phyloP scores from a whole-genome alignment of 2,113 vertebrate genomes.

The Sinocyclocheilus anshuiensis region DNA sequence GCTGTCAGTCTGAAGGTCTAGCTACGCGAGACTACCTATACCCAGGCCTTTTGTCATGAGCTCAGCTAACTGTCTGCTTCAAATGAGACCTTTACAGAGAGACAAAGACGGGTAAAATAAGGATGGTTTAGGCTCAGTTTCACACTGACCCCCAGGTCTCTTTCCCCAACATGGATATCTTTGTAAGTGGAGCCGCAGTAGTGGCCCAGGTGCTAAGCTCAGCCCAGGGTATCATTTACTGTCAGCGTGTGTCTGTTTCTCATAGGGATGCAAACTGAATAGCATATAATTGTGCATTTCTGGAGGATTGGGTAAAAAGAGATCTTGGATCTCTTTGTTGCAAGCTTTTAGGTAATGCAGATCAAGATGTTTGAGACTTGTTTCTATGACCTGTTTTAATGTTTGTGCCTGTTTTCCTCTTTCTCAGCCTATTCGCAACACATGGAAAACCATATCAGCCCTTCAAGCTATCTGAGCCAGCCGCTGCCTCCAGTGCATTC shows the following conservation, averaged over 20 bases:
- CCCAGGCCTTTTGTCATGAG: neutral
- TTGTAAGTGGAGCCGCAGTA: conserved; percentile 23
- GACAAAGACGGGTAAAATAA: conserved; percentile 14
- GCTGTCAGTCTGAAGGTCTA: too few species aligned
- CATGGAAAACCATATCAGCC: conserved; percentile 91
- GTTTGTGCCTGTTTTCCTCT: neutral
- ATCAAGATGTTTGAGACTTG: neutral
- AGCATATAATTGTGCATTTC: neutral
- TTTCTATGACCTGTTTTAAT: neutral
- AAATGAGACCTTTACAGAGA: neutral
- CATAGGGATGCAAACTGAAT: neutral
- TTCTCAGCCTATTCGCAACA: conserved; percentile 86
- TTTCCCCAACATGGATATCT: conserved; percentile 1
- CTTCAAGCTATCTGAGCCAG: conserved; percentile 83
- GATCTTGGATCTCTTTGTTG: neutral
- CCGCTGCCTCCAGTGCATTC: conserved; percentile 79
- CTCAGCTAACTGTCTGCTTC: neutral
- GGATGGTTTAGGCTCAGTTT: conserved; percentile 26
- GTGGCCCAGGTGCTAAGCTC: conserved; percentile 1
- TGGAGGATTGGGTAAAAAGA: neutral
- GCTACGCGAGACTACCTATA: neutral
- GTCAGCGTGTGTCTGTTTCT: neutral
- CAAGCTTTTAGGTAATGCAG: neutral
- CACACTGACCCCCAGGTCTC: conserved; percentile 9
- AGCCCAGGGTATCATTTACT: conserved; percentile 23